phyloP scores from a whole-genome alignment of 2,888 invertebrate species.

The Aquatica leii region DNA sequence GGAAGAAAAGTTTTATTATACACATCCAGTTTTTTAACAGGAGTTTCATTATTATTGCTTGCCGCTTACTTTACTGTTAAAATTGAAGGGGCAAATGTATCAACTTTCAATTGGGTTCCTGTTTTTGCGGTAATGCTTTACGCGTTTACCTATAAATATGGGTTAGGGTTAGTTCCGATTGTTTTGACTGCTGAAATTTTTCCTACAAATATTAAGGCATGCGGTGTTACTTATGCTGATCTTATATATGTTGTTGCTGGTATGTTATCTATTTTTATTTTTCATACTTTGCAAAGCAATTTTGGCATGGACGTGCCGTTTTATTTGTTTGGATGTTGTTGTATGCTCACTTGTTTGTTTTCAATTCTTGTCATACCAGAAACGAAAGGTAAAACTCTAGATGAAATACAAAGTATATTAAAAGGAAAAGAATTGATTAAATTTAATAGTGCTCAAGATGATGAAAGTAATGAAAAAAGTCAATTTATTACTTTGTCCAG shows the following conservation, averaged over 20 bases:
- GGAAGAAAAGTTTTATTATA: conserved; percentile 55
- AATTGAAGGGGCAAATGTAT: conserved; percentile 46
- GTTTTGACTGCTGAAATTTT: conserved; percentile 58
- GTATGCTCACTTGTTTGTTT: conserved; percentile 52
- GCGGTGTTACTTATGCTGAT: conserved; percentile 57
- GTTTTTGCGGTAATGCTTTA: conserved; percentile 55
- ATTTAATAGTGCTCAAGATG: no score
- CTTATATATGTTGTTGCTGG: conserved; percentile 54
- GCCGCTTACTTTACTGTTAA: conserved; percentile 55
- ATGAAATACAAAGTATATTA: conserved; percentile 57
- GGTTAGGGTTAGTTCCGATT: conserved; percentile 57
- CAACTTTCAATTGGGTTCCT: conserved; percentile 55
- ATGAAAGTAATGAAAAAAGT: no score
- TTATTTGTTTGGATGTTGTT: conserved; percentile 52
- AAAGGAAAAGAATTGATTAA: no score
- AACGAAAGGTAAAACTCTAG: conserved; percentile 55
- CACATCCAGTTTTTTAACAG: conserved; percentile 53
- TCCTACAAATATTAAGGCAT: conserved; percentile 57
- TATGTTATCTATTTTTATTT: conserved; percentile 52
- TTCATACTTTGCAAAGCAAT: conserved; percentile 45
- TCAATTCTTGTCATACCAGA: conserved; percentile 55
- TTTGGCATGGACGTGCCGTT: conserved; percentile 55
- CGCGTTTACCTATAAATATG: conserved; percentile 55
- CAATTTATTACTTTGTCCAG: no score
- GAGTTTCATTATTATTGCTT: conserved; percentile 51